Base-by-base conservation (phyloP, 2,113 vertebrate species). In the Gymnobelideus leadbeateri region DNA sequence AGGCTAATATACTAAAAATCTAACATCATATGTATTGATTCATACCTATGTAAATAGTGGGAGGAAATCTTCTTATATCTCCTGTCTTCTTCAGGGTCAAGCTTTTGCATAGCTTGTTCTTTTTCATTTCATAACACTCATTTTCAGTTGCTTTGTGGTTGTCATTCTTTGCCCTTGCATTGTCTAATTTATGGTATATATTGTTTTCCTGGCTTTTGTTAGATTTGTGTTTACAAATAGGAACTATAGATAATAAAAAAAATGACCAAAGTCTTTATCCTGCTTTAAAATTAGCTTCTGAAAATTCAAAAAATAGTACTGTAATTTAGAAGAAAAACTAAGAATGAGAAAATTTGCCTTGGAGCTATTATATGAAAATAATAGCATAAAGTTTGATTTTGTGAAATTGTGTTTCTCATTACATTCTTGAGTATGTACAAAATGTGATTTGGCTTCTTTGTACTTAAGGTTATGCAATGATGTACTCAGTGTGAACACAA, bases 391-490 rank as follows among this genome's bases (percentile, higher is more conserved):
- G 51, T 95, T 93, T 95, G 25, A 93, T 89, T 84, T 61, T 52
- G 3, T 92, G 19, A 2, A 91, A 93, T 12, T 57, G 51, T 50
- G 93, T 68, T 54, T 92, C 51, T 94, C 43, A 84, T 43, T 23
- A n/a, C 93, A 0, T 93, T 91, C 51, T 84, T 37, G 37, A 61
- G 0, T 52, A 89, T 49, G 46, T 91, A 55, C 16, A 96, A 92
- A 96, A 92, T 0, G 1, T 95, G 89, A 25, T 37, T 4, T 94
- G 77, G 24, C 31, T 97, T 94, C 94, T 96, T 96, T 93, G 92
- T 12, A 94, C 57, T 95, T 92, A 91, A 92, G 96, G 95, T 25
- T 93, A 61, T 95, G 91, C 93, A 95, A 10, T 97, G 77, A 92
- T 23, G 8, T 84, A 8, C 8, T 21, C 19, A 84, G 21, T 84